These are phyloP conservation scores for Cheilosia vernalis DNA, from an alignment of 2,888 invertebrate genomes.

Conservation along the genomic window DNA sequence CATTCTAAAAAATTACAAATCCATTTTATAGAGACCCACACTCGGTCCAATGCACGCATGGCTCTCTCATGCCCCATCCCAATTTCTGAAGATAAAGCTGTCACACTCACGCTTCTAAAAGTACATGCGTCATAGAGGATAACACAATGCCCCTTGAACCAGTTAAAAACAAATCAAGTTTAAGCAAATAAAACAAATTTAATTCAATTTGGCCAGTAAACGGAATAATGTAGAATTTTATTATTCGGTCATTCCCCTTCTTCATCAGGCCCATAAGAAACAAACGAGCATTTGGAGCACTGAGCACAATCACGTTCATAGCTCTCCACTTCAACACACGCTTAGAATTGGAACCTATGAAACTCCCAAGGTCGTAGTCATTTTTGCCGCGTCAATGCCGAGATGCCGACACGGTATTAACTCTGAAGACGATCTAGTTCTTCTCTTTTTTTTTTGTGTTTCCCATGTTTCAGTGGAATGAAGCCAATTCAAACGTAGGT, in stretches of 20 bases:
- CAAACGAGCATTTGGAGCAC: too few relatives aligned
- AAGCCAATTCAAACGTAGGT: background rate
- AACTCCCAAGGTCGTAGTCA: constrained; percentile 10
- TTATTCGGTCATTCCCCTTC: background rate
- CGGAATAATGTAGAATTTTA: background rate
- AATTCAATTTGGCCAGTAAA: background rate
- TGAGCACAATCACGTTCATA: background rate
- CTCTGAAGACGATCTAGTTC: constrained; percentile 6
- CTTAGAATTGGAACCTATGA: background rate
- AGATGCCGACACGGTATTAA: background rate
- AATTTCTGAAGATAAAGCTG: too few relatives aligned
- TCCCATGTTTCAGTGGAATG: background rate
- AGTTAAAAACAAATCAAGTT: background rate
- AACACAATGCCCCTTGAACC: too few relatives aligned
- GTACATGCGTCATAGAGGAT: too few relatives aligned
- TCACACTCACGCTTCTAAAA: too few relatives aligned
- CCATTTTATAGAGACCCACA: too few relatives aligned
- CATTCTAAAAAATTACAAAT: too few relatives aligned
- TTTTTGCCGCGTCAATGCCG: background rate
- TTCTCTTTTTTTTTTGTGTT: background rate
- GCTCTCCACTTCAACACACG: background rate
- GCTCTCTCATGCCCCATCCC: too few relatives aligned
- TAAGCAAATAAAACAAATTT: background rate
- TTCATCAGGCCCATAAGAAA: too few relatives aligned
- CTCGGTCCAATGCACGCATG: too few relatives aligned